These are phyloP conservation scores for Lucifuga dentata DNA, from an alignment of 2,113 vertebrate species.

Conservation along the genomic window DNA sequence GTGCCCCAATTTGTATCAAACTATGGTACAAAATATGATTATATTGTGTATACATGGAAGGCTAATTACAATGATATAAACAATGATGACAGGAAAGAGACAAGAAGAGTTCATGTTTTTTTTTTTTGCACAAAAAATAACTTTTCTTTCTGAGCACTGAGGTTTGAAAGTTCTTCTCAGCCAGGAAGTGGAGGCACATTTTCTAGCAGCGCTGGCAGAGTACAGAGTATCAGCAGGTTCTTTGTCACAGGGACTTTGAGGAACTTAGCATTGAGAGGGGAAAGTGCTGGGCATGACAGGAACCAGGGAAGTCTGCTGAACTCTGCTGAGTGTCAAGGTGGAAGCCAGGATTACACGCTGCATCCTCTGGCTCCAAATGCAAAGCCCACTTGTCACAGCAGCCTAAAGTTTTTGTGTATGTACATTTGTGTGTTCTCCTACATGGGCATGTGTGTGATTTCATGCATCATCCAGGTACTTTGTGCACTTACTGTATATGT, in stretches of 20 bases:
- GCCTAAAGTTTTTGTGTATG: constrained; percentile 68
- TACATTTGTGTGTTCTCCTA: constrained; percentile 31
- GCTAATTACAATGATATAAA: constrained; percentile 53
- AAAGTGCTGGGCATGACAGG: constrained; percentile 77
- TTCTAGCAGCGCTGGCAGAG: constrained; percentile 45
- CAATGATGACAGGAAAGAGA: constrained; percentile 30
- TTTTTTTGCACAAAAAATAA: constrained; percentile 44
- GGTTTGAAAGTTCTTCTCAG: constrained; percentile 50
- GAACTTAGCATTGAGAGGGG: constrained; percentile 72
- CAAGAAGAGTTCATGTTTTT: constrained; percentile 14
- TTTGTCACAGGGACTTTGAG: constrained; percentile 75
- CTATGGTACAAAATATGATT: constrained; percentile 74
- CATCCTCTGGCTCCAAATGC: constrained; percentile 69
- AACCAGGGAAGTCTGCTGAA: constrained; percentile 72
- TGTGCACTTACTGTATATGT: too few relatives aligned
- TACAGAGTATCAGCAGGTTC: constrained; percentile 63
- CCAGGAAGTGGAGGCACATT: constrained; percentile 45
- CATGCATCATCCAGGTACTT: constrained; percentile 41
- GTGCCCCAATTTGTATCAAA: constrained; percentile 77
- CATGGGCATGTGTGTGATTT: constrained; percentile 18
- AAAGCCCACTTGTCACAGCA: constrained; percentile 67
- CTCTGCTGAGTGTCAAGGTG: constrained; percentile 74
- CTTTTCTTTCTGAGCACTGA: constrained; percentile 34
- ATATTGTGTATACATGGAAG: constrained; percentile 44
- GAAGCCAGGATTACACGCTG: constrained; percentile 71